Percentiles rank a stretch among this genome's conserved stretches.
Conservation (phyloP, 2,797 vertebrate species). For the Aulostomus chinensis region DNA sequence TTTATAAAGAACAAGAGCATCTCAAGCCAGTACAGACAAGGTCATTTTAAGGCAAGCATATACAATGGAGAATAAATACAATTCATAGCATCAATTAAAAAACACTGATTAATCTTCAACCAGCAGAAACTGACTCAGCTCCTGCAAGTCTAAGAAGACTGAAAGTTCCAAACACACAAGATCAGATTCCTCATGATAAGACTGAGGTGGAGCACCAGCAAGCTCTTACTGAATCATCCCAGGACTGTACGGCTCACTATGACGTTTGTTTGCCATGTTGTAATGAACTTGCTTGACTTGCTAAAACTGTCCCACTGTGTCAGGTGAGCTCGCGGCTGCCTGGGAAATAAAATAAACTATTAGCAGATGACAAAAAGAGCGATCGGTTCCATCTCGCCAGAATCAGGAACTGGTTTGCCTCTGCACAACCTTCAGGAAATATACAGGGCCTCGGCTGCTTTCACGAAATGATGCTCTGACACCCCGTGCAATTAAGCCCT, state of each 20-base stretch:
- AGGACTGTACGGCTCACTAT: conserved; percentile 38
- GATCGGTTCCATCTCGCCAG: conserved; percentile 52
- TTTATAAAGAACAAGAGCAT: no score
- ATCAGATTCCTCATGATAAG: no score
- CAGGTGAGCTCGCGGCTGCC: conserved; percentile 58
- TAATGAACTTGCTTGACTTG: conserved; percentile 75
- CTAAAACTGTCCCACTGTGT: conserved; percentile 63
- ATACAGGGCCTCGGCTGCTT: conserved; percentile 49
- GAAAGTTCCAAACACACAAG: no score
- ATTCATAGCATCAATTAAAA: no score
- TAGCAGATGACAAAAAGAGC: conserved; percentile 58
- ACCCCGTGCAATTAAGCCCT: conserved; percentile 86
- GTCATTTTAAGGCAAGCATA: no score
- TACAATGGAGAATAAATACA: no score
- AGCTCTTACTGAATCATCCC: conserved; percentile 52
- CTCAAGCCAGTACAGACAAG: no score
- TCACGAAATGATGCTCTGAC: conserved; percentile 63
- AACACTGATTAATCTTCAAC: no score
- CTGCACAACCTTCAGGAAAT: conserved; percentile 69
- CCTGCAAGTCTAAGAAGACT: no score
- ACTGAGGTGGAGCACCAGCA: no score
- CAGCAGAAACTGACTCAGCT: no score
- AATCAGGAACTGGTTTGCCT: conserved; percentile 73
- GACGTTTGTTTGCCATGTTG: conserved; percentile 71
- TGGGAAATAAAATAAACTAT: conserved; percentile 67